phyloP scores from a whole-genome alignment of 2,888 invertebrate species.

The Ectemnius cavifrons region DNA sequence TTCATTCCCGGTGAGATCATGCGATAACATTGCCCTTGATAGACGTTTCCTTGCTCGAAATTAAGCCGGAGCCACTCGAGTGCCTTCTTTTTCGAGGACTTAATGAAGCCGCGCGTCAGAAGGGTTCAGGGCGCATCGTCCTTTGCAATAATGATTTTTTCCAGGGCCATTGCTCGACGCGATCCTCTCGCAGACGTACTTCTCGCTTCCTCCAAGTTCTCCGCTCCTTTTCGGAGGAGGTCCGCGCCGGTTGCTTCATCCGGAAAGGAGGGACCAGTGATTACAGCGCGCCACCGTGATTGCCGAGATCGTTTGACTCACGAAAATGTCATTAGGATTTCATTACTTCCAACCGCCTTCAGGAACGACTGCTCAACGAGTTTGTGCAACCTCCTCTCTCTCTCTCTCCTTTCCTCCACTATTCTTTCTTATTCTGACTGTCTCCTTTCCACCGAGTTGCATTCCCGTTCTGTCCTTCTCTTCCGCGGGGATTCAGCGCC shows the following conservation, averaged over 20 bases:
- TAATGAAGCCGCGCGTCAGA: conserved; percentile 44
- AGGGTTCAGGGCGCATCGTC: conserved; percentile 41
- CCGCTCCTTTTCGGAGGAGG: conserved; percentile 53
- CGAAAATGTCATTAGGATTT: conserved; percentile 76
- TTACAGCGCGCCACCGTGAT: conserved; percentile 67
- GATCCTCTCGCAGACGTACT: conserved; percentile 23
- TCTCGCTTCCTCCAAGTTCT: conserved; percentile 30
- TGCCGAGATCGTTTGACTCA: conserved; percentile 71
- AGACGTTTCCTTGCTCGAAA: conserved; percentile 20
- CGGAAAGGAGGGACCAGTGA: conserved; percentile 67
- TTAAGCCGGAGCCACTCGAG: conserved; percentile 1
- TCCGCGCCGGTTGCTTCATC: conserved; percentile 64
- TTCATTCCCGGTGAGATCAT: neutral
- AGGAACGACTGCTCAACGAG: conserved; percentile 60
- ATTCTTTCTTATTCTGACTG: neutral
- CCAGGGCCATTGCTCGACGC: conserved; percentile 10
- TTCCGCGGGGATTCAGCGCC: conserved; percentile 44
- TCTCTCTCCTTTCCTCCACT: conserved; percentile 1
- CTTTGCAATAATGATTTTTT: conserved; percentile 41
- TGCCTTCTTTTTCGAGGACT: conserved; percentile 19
- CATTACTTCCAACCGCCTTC: conserved; percentile 69
- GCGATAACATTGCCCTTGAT: conserved; percentile 23
- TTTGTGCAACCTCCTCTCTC: conserved; percentile 58
- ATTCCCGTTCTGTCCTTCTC: conserved; percentile 29
- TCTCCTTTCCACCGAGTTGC: neutral